These are phyloP conservation scores for Epinephelus lanceolatus DNA, from an alignment of 2,113 vertebrate genomes.

Conservation along the genomic window DNA sequence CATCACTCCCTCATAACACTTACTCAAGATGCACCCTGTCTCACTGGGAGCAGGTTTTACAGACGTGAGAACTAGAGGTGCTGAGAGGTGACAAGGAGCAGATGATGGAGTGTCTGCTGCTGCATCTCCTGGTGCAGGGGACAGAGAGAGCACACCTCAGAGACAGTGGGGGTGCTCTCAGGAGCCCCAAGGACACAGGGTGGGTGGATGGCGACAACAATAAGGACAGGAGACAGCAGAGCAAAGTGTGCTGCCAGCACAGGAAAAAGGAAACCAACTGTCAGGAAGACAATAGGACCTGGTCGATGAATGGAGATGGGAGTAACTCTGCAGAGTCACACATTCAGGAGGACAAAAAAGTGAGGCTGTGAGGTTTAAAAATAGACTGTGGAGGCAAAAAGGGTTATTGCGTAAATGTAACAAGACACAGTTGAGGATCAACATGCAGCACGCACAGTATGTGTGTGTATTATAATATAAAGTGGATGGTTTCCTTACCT, in stretches of 20 bases:
- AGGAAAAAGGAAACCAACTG: conserved; percentile 82
- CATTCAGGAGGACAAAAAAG: conserved; percentile 10
- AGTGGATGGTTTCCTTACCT: conserved; percentile 67
- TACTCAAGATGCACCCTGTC: conserved; percentile 6
- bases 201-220: conserved; percentile 31
- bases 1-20: background rate
- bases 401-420: background rate
- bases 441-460: background rate
- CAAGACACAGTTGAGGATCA: too few relatives aligned
- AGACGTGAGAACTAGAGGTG: background rate
- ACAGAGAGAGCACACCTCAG: conserved; percentile 10
- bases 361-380: background rate
- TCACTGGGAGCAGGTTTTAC: conserved; percentile 5
- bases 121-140: conserved; percentile 18
- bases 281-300: conserved; percentile 72
- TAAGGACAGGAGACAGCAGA: conserved; percentile 49
- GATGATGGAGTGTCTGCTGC: conserved; percentile 28
- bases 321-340: conserved; percentile 40
- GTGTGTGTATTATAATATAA: background rate
- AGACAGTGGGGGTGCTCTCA: conserved; percentile 6
- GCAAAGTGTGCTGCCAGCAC: conserved; percentile 60
- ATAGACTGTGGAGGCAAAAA: background rate
- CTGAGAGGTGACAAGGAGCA: conserved; percentile 32
- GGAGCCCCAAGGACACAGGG: conserved; percentile 11
- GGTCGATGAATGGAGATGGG: conserved; percentile 71